Evolutionary conservation across 2,888 invertebrate species (phyloP).

Genomic region (Hemicrepidius hirtus): DNA sequence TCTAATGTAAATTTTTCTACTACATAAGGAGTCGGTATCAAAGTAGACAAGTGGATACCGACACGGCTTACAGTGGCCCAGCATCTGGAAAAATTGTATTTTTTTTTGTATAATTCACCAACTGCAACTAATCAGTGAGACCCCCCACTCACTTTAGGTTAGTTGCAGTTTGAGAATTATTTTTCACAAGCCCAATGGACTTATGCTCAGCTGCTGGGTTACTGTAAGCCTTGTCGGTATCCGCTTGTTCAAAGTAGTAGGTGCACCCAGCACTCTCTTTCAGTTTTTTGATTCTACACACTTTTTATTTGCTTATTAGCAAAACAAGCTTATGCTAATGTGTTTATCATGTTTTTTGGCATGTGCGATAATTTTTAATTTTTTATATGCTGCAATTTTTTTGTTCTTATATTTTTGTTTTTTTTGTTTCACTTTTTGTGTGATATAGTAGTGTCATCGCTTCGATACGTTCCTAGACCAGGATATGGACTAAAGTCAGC

Average conservation of each 20-base stretch:
- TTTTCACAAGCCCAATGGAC: too few species aligned
- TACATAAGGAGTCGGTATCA: not conserved
- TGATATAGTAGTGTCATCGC: slow-evolving; percentile 74
- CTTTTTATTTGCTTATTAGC: slow-evolving; percentile 23
- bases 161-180: too few species aligned
- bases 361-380: slow-evolving; percentile 12
- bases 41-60: too few species aligned
- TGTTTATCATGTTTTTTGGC: slow-evolving; percentile 21
- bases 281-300: not conserved
- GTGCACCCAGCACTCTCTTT: slow-evolving; percentile 19
- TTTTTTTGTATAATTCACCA: too few species aligned
- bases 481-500: slow-evolving; percentile 85
- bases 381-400: slow-evolving; percentile 25
- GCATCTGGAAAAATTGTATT: too few species aligned
- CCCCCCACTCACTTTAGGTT: too few species aligned
- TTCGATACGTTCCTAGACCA: slow-evolving; percentile 83
- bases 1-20: not conserved
- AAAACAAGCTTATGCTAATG: slow-evolving; percentile 32
- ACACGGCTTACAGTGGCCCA: too few species aligned
- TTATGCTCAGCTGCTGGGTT: too few species aligned
- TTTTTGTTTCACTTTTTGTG: slow-evolving; percentile 63
- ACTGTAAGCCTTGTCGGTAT: too few species aligned
- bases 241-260: too few species aligned
- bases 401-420: slow-evolving; percentile 29
- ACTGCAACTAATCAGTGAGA: too few species aligned